Evolutionary conservation across 2,113 vertebrate genomes (phyloP).

Genomic region (Nothobranchius kuhntae): DNA sequence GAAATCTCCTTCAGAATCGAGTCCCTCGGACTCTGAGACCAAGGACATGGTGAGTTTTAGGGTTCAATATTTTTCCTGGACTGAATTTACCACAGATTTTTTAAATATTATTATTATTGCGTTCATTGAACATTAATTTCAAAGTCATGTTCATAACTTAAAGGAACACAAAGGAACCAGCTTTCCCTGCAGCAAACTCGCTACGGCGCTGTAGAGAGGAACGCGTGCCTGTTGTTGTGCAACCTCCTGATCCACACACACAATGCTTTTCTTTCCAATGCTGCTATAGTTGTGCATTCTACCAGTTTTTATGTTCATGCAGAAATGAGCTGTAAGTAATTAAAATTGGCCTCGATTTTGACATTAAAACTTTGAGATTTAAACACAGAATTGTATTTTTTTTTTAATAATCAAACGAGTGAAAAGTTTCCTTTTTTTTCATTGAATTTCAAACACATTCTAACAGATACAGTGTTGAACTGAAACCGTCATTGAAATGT

Average conservation of each 20-base stretch:
- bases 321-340: neutral
- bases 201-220: neutral
- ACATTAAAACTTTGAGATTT: too few species aligned
- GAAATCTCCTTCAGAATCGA: conserved; percentile 91
- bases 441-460: too few species aligned
- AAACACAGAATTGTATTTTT: too few species aligned
- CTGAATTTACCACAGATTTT: too few species aligned
- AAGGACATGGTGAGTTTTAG: conserved; percentile 85
- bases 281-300: neutral
- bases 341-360: too few species aligned
- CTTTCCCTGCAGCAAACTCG: neutral
- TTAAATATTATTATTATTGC: neutral
- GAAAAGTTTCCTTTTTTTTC: too few species aligned
- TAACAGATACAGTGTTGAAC: too few species aligned
- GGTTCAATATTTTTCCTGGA: too few species aligned
- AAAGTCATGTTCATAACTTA: neutral
- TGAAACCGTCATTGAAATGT: too few species aligned
- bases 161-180: neutral
- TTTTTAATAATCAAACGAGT: too few species aligned
- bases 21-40: conserved; percentile 86
- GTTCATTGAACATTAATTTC: too few species aligned
- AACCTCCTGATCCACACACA: neutral
- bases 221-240: neutral
- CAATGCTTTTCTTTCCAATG: neutral
- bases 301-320: neutral